Conservation (phyloP, 2,888 invertebrate species). For the Gerris lacustris region DNA sequence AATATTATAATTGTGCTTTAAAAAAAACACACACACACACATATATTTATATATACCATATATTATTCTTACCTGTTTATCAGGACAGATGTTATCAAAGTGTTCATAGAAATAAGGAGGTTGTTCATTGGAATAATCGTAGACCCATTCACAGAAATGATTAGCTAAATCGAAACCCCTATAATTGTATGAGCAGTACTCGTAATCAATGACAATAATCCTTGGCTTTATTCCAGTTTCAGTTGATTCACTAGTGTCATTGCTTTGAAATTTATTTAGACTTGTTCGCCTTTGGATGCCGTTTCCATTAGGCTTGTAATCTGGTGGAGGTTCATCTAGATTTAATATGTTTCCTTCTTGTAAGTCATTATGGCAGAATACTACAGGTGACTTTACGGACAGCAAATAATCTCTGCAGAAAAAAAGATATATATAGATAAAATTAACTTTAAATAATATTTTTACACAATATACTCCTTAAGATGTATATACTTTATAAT, state of each 20-base stretch:
- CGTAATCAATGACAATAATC: slow-evolving; percentile 77
- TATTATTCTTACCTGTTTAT: background rate
- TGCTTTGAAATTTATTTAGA: slow-evolving; percentile 3
- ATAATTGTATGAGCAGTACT: slow-evolving; percentile 90
- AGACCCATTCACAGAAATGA: slow-evolving; percentile 85
- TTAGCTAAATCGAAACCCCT: slow-evolving; percentile 88
- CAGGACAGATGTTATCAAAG: background rate
- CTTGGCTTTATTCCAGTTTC: slow-evolving; percentile 33
- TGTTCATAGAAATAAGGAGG: slow-evolving; percentile 61
- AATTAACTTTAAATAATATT: no score
- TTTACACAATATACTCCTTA: no score
- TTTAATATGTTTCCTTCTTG: slow-evolving; percentile 71
- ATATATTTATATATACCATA: no score
- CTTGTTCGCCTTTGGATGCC: slow-evolving; percentile 22
- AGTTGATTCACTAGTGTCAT: slow-evolving; percentile 37
- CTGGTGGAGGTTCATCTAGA: slow-evolving; percentile 33
- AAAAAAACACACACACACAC: no score
- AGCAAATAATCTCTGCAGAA: slow-evolving; percentile 39
- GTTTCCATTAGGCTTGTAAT: slow-evolving; percentile 5
- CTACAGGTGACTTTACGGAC: slow-evolving; percentile 57
- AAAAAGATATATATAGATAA: slow-evolving; percentile 7
- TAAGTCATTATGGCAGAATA: slow-evolving; percentile 90
- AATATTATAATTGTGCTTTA: no score
- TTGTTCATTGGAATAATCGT: slow-evolving; percentile 68
- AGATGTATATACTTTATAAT: no score